Conservation (phyloP, 2,797 vertebrate species). For the Lepus oiostolus region DNA sequence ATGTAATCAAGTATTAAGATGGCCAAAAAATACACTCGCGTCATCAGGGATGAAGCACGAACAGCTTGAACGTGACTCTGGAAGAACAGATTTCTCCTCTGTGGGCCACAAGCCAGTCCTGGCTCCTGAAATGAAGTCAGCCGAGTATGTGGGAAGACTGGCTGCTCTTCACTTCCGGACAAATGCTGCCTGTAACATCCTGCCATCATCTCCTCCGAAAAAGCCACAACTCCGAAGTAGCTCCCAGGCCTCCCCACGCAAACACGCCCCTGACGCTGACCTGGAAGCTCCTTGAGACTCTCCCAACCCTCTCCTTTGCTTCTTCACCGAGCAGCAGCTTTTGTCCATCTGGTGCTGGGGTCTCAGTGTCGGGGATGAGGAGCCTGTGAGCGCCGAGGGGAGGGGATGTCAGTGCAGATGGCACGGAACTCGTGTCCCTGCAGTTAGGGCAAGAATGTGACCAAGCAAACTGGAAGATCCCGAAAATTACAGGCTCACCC, state of each 20-base stretch:
- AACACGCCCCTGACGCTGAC: not conserved
- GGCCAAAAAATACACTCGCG: not conserved
- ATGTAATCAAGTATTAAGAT: not conserved
- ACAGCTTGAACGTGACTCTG: conserved; percentile 27
- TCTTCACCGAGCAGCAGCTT: not conserved
- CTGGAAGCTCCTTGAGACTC: not conserved
- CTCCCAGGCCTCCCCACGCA: too few species aligned
- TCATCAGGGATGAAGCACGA: not conserved
- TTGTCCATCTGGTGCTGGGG: not conserved
- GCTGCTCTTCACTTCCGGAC: conserved; percentile 73
- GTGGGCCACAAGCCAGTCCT: conserved; percentile 28
- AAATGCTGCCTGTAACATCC: conserved; percentile 65
- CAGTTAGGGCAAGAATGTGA: not conserved
- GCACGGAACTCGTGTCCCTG: not conserved
- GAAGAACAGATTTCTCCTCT: conserved; percentile 65
- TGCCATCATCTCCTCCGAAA: not conserved
- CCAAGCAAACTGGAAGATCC: not conserved
- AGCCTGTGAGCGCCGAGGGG: not conserved
- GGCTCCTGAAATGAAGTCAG: conserved; percentile 60
- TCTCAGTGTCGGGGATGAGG: not conserved
- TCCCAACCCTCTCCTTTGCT: too few species aligned
- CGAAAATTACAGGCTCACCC: not conserved
- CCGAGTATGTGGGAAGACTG: conserved; percentile 65
- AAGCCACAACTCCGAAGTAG: not conserved
- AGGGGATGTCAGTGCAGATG: not conserved